Conservation (phyloP, 2,797 vertebrate genomes). For the Cryptoblepharus egeriae region DNA sequence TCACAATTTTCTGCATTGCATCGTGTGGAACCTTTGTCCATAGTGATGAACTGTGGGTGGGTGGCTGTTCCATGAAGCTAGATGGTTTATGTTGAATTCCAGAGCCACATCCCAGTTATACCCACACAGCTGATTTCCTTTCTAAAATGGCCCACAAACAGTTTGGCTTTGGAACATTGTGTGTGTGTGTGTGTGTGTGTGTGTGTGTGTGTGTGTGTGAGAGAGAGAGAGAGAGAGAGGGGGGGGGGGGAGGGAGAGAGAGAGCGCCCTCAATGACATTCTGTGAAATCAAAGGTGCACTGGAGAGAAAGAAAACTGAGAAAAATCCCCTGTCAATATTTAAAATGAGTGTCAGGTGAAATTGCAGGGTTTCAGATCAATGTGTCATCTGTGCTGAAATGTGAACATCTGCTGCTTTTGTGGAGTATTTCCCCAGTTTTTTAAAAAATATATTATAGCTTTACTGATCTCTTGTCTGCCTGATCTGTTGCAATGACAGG, state of each 20-base stretch:
- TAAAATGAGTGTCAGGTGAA: constrained; percentile 42
- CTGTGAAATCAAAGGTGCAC: background rate
- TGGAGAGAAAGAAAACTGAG: background rate
- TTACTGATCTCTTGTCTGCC: constrained; percentile 33
- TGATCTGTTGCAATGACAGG: constrained; percentile 29
- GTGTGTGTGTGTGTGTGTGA: too few relatives aligned
- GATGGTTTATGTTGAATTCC: background rate
- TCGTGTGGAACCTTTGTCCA: background rate
- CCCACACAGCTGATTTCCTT: background rate
- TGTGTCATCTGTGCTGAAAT: constrained; percentile 44
- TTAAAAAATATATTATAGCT: constrained; percentile 42
- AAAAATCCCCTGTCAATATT: constrained; percentile 38
- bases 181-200: too few relatives aligned
- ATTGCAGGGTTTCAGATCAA: constrained; percentile 45
- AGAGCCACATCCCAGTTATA: background rate
- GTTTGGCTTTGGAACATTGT: background rate
- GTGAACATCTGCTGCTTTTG: constrained; percentile 39
- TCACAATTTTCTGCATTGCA: background rate
- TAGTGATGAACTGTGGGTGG: constrained; percentile 9
- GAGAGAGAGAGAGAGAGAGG: too few relatives aligned
- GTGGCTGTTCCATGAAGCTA: background rate
- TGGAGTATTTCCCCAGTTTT: constrained; percentile 9
- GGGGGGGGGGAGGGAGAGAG: too few relatives aligned
- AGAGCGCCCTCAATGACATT: background rate
- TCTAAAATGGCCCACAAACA: background rate